Evolutionary conservation across 2,888 invertebrate species (phyloP), one percentile per base, ranked within the genome.

Genomic region (Polietes domitor): DNA sequence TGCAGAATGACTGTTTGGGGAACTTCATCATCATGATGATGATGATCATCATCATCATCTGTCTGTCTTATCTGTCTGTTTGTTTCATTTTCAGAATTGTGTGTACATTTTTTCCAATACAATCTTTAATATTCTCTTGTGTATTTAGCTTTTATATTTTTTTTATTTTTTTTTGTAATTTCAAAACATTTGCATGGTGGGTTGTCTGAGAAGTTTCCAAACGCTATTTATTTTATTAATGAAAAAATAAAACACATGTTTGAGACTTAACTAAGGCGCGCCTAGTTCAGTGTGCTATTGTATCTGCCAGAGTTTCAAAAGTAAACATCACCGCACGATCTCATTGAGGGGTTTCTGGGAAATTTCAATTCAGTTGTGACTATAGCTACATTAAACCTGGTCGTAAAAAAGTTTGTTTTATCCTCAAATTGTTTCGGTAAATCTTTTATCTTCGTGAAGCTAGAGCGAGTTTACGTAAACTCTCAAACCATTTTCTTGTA

Each of bases 31-130:
- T 63, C 28, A 63, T 32, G 32, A 65, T 65, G 41, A 41, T 65
- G 37, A 21, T 65, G 7, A 12, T 10, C 65, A 37, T 58, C 41
- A n/a, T 72, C 19, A 61, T 58, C 43, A 58, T 26, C 61, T 73
- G 61, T 73, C 24, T 43, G n/a, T n/a, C 43, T 73, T 73, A 73
- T 73, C 24, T 43, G 26, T 73, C 24, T 43, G 26, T 61, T 73
- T 41, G 43, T 58, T 61, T 41, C 28, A 24, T 43, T 61, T 58
- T 12, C 19, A 72, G 12, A 37, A 72, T 2, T 72, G 32, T 32
- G 55, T 72, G n/a, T n/a, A n/a, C n/a, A 72, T 24, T 47, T 68
- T 68, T 37, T 47, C n/a, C 47, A 47, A 47, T 12, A 47, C 47
- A 47, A 47, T 47, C 47, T 47, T 15, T n/a, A 6, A 6, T 21